Evolutionary conservation across 1,140 invertebrate genomes (phyloP), one percentile per base, ranked within the genome.

Genomic region (Latrodectus geometricus): DNA sequence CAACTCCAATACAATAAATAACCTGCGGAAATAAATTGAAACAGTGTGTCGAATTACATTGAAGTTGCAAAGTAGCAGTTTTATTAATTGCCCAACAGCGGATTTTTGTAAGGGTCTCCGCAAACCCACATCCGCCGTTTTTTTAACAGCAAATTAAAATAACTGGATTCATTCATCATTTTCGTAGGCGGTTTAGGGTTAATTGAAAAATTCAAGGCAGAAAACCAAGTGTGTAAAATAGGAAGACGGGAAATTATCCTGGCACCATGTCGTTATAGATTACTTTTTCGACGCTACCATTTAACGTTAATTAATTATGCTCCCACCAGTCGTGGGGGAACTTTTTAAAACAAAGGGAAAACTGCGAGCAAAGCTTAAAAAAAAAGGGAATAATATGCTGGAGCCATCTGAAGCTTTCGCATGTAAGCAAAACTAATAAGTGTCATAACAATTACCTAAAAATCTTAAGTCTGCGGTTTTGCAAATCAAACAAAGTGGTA

Each of bases 401-500:
- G 48, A 14, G 14, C 61, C 17, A 78, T 66, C 76, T 56, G 48
- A 65, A n/a, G 20, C 56, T 14, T 20, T 21, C 21, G 15, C 35
- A 48, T 78, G 76, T 78, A 78, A 78, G 66, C 76, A 66, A 78
- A 78, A 78, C 76, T 78, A 78, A 78, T 78, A 78, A 78, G 76
- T 78, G 76, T 78, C 76, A 78, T 68, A 78, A 78, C 76, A 78
- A 78, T 78, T 78, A 78, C 61, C 61, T 50, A 68, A 61, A 78
- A 56, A 54, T 78, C 66, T 78, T 78, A 78, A 78, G 23, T 78
- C 8, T 17, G 21, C 8, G 17, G 14, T 66, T 78, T 66, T 15
- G 11, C 9, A 17, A n/a, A 66, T 20, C 52, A 15, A 12, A 11
- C 21, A 76, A 17, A 61, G 66, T 66, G 76, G 66, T 78, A 66